Evolutionary conservation across 1,140 invertebrate genomes (phyloP), one percentile per base, ranked within the genome.

Genomic region (Pseudomyrmex flavicornis): DNA sequence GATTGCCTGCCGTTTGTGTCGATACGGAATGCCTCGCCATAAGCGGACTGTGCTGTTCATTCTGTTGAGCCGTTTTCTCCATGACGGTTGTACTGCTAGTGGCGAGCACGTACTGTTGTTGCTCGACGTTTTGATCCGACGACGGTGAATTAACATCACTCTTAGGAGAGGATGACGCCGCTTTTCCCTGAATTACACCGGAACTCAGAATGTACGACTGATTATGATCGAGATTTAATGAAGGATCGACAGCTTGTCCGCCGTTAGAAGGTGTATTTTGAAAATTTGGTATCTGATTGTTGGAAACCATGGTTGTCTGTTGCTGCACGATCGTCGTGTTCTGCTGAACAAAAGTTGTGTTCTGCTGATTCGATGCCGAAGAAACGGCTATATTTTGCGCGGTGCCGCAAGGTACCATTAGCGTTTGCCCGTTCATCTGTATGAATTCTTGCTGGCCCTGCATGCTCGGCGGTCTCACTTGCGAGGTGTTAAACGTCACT

Each of bases 401-500:
- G 0, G 97, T 96, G 5, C 96, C 96, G 62, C 97, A 95, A 12
- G 97, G 96, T 4, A 97, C 96, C 96, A 97, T 97, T 35, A 97
- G 92, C 1, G 97, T 97, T 85, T 97, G 97, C 1, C 97, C 97
- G 75, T 94, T 94, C 95, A 97, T 96, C 83, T 97, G 96, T 13
- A 97, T 96, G 89, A 96, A 97, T 74, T 97, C 96, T 89, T 96
- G 96, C 87, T 96, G 96, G 0, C 95, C 93, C 79, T 95, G 94
- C 79, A 95, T 95, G 85, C 91, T 94, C 0, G 89, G 86, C 3
- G 92, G 94, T 82, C 96, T 92, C 20, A 96, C 95, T 89, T 96
- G 95, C 66, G 95, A 95, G 1, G 95, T 93, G 85, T 96, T 96
- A 85, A 97, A 97, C 0, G 96, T 96, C 2, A 96, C 96, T 86